Evolutionary conservation across 2,888 invertebrate genomes (phyloP).

Genomic region (Cyclophora punctaria): DNA sequence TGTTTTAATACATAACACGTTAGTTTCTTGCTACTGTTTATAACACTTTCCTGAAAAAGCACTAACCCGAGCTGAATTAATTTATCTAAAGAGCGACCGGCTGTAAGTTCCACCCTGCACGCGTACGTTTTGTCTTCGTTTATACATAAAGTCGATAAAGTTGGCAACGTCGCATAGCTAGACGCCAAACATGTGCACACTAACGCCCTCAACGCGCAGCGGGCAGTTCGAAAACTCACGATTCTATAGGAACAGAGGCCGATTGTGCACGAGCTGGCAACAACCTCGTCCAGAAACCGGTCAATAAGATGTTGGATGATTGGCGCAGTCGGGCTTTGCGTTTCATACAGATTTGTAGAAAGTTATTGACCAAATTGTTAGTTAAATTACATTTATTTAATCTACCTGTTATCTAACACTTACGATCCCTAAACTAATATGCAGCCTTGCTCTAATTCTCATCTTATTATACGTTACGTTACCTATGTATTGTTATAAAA

Average conservation of each 20-base stretch:
- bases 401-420: too few species aligned
- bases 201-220: slow-evolving; percentile 75
- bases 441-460: too few species aligned
- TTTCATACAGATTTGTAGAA: slow-evolving; percentile 32
- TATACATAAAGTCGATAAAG: slow-evolving; percentile 68
- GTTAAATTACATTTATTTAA: too few species aligned
- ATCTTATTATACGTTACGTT: too few species aligned
- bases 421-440: too few species aligned
- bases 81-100: slow-evolving; percentile 63
- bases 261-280: slow-evolving; percentile 67
- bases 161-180: slow-evolving; percentile 74
- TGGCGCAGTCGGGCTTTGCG: slow-evolving; percentile 56
- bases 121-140: slow-evolving; percentile 73
- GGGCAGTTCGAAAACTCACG: slow-evolving; percentile 54
- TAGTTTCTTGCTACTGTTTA: slow-evolving; percentile 28
- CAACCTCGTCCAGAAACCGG: slow-evolving; percentile 70
- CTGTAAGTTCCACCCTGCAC: slow-evolving; percentile 65
- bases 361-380: too few species aligned
- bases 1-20: slow-evolving; percentile 40
- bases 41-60: slow-evolving; percentile 31
- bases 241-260: slow-evolving; percentile 54
- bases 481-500: too few species aligned
- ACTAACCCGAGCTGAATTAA: slow-evolving; percentile 37
- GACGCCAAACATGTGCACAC: slow-evolving; percentile 73
- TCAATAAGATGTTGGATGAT: slow-evolving; percentile 74